Conservation (phyloP, 2,797 vertebrate genomes). For the Pseudochaenichthys georgianus region DNA sequence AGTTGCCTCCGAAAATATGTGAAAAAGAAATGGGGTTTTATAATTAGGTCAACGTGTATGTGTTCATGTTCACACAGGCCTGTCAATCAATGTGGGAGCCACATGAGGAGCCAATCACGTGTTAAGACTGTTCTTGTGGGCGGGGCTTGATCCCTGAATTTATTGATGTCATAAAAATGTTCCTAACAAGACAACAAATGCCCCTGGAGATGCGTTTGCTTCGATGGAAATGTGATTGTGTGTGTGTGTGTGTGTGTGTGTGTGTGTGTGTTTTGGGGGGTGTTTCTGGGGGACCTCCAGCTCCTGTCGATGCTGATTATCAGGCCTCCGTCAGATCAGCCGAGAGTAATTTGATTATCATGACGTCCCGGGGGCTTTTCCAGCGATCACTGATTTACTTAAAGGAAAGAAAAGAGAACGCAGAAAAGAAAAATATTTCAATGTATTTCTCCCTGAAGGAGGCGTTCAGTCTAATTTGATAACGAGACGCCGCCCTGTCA, state of each 20-base stretch:
- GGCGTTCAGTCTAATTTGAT: constrained; percentile 67
- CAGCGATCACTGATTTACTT: constrained; percentile 76
- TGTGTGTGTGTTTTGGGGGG: too few relatives aligned
- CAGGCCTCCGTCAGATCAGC: constrained; percentile 65
- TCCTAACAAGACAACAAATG: constrained; percentile 6
- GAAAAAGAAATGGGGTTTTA: background rate
- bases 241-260: too few relatives aligned
- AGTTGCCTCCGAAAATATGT: too few relatives aligned
- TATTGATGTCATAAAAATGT: background rate
- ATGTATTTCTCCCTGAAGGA: constrained; percentile 78
- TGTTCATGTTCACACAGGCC: background rate
- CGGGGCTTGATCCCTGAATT: constrained; percentile 6
- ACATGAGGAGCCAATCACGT: background rate
- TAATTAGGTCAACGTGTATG: background rate
- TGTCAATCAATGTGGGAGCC: background rate
- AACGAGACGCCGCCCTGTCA: constrained; percentile 61
- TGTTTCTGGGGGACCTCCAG: constrained; percentile 31
- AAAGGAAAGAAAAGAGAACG: constrained; percentile 46
- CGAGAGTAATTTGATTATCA: constrained; percentile 80
- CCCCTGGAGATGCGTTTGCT: background rate
- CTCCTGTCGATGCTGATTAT: constrained; percentile 54
- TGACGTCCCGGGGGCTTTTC: constrained; percentile 62
- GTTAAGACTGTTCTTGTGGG: background rate
- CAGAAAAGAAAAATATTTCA: constrained; percentile 45
- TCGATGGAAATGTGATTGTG: too few relatives aligned